Percentiles rank a stretch among this genome's conserved stretches.
Evolutionary conservation across 1,140 invertebrate genomes (phyloP).

Genomic region (Philopotamus ludificatus): DNA sequence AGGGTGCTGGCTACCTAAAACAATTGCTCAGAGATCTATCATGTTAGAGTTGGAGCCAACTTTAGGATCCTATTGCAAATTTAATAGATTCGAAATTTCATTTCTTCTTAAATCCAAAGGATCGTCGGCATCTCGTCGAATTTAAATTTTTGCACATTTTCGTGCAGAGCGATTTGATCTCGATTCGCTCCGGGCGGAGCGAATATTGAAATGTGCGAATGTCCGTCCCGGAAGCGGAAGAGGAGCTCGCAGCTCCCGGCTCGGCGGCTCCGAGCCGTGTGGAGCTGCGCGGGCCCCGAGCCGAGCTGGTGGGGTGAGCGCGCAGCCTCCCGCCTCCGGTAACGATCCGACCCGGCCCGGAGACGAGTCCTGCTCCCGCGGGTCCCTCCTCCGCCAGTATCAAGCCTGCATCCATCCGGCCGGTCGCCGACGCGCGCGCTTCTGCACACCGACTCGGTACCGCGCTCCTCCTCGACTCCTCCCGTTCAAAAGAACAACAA

Average conservation of each 20-base stretch:
- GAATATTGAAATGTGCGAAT: not conserved
- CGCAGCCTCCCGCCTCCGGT: slow-evolving; percentile 4
- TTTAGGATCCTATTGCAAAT: too few species aligned
- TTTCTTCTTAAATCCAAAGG: too few species aligned
- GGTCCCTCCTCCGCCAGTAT: slow-evolving; percentile 1
- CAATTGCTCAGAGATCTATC: too few species aligned
- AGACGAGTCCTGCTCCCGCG: not conserved
- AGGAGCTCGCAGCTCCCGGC: too few species aligned
- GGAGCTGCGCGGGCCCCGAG: not conserved
- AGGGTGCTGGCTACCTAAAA: too few species aligned
- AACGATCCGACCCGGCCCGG: slow-evolving; percentile 7
- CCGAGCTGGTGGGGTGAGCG: not conserved
- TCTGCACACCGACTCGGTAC: not conserved
- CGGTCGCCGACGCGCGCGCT: not conserved
- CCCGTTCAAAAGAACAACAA: slow-evolving; percentile 2
- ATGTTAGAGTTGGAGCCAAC: too few species aligned
- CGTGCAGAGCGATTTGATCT: too few species aligned
- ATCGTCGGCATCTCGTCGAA: too few species aligned
- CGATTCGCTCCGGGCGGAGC: too few species aligned
- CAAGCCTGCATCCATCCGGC: slow-evolving; percentile 1
- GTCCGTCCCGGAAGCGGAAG: not conserved
- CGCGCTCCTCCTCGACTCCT: not conserved
- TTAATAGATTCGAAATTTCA: too few species aligned
- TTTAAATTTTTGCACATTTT: too few species aligned
- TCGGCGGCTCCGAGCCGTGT: too few species aligned